Evolutionary conservation across 2,113 vertebrate species (phyloP).

Genomic region (Laticauda laticaudata): DNA sequence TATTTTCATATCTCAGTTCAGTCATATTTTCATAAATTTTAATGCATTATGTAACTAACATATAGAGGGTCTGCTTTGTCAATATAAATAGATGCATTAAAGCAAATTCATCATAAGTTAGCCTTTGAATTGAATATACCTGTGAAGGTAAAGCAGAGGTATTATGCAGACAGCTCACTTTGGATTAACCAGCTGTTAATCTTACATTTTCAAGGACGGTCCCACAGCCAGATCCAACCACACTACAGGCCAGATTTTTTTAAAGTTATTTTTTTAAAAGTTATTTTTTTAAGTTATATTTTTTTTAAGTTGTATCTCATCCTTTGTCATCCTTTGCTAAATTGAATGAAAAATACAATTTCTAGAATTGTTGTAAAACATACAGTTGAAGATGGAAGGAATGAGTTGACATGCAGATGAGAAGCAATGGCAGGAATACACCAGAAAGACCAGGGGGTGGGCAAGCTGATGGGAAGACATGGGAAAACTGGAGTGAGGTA

Average conservation of each 20-base stretch:
- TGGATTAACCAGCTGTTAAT: not conserved
- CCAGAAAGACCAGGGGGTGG: not conserved
- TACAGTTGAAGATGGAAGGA: not conserved
- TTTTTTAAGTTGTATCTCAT: not conserved
- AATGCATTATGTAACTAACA: not conserved
- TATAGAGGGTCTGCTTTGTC: not conserved
- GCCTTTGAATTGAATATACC: not conserved
- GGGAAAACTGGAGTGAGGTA: not conserved
- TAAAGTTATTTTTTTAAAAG: no score
- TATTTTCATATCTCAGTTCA: not conserved
- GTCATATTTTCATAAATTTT: not conserved
- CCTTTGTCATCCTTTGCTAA: not conserved
- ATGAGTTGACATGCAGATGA: not conserved
- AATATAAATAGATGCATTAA: not conserved
- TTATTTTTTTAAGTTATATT: not conserved
- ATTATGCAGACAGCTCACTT: not conserved
- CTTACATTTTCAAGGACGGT: no score
- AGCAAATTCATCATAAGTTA: not conserved
- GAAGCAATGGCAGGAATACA: not conserved
- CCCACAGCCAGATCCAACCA: no score
- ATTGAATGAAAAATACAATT: not conserved
- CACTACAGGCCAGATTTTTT: no score
- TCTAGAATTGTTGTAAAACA: not conserved
- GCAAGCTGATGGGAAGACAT: not conserved
- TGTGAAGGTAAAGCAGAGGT: not conserved